Base-by-base conservation (phyloP, 2,113 vertebrate genomes). In the Piprites chloris region DNA sequence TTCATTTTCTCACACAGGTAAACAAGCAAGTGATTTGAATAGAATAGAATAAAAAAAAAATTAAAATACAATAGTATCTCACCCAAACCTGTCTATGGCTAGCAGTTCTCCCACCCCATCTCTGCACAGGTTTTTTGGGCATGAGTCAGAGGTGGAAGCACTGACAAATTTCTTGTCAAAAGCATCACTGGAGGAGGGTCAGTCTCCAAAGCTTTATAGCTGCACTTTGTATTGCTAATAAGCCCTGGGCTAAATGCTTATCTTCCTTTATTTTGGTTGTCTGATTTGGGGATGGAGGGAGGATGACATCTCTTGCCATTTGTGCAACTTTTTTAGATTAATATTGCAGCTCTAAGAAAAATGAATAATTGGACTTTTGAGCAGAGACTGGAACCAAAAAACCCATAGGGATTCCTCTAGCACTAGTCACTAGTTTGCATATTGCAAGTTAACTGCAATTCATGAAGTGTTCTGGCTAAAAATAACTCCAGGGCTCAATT, bases 381-480 rank as follows among this genome's bases (percentile, higher is more conserved):
- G 83, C 90, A 89, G 69, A 50, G 69, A 96, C 80, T 93, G 95
- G 90, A 94, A 94, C 90, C 86, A 82, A 0, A 0, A 95, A 94
- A 95, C 85, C 92, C 89, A 82, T 78, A 89, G 96, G 92, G 92
- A 96, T 87, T 96, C 76, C 80, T 94, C 88, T 78, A 85, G 92
- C 94, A 89, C 86, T 92, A 93, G 96, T 95, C 56, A 85, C 93
- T 96, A 87, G 89, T 96, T 96, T 96, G 94, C 91, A 95, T 96
- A 93, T 87, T 91, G 50, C 16, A 68, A 95, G 93, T 96, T 97
- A 96, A 94, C 92, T 95, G 92, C 84, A 89, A 85, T 96, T 93
- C 93, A 93, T 89, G 85, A 92, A 89, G 85, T 30, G 39, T 93
- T 89, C 78, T 77, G 84, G 58, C 92, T 97, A 94, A 96, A 96